Conservation (phyloP, 2,113 vertebrate species). For the Eulacestoma nigropectus region DNA sequence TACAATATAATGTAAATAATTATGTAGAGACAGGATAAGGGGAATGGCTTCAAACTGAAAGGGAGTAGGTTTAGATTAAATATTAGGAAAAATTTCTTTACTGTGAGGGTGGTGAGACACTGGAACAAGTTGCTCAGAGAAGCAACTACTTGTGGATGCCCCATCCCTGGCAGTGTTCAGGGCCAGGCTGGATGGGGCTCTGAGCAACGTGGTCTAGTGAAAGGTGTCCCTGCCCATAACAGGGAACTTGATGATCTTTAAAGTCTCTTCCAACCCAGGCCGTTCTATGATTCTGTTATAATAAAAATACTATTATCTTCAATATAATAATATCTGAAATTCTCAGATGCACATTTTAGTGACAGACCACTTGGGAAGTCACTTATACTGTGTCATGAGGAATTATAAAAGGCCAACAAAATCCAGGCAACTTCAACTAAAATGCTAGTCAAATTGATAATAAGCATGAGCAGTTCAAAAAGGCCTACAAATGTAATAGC, state of each 20-base stretch:
- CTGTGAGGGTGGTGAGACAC: neutral
- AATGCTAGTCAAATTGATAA: neutral
- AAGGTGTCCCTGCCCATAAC: neutral
- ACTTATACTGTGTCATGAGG: neutral
- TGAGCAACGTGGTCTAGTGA: neutral
- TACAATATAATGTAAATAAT: neutral
- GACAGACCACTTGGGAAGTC: neutral
- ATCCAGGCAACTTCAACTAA: neutral
- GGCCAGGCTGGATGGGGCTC: neutral
- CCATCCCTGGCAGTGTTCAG: neutral
- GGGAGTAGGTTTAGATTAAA: neutral
- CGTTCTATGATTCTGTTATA: neutral
- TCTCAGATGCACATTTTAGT: neutral
- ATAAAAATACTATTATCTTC: neutral
- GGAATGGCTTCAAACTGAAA: neutral
- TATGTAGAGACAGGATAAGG: neutral
- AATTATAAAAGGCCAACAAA: neutral
- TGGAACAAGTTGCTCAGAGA: neutral
- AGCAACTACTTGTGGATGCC: neutral
- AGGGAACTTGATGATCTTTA: neutral
- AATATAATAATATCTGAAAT: neutral
- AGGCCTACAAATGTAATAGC: neutral
- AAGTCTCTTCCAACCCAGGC: neutral
- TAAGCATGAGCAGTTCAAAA: neutral
- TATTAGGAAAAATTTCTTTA: neutral